A percentile compares a stretch with the other conserved stretches of the same genome.
Evolutionary conservation across 1,140 invertebrate genomes (phyloP).

Genomic region (Pygmarrhopalites habei): DNA sequence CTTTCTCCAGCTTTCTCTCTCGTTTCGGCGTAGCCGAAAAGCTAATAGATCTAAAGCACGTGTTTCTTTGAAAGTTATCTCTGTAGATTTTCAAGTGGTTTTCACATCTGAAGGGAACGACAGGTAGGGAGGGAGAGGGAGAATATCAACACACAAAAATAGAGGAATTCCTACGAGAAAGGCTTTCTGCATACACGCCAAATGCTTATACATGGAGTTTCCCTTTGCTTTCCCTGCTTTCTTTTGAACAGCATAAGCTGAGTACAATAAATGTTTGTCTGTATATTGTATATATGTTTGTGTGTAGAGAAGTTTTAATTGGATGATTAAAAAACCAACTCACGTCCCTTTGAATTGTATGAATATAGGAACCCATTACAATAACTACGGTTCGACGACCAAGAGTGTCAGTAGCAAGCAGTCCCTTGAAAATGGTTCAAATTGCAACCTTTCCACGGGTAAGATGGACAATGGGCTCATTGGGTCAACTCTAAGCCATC

Average conservation of each 20-base stretch:
- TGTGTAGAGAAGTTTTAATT: neutral
- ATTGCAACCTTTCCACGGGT: neutral
- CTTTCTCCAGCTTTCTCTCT: no score
- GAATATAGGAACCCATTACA: conserved; percentile 25
- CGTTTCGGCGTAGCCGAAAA: neutral
- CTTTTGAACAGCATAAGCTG: no score
- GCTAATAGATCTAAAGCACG: neutral
- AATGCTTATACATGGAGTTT: no score
- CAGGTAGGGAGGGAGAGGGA: no score
- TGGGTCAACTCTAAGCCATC: conserved; percentile 1
- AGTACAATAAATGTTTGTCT: no score
- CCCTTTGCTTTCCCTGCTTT: no score
- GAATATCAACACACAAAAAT: no score
- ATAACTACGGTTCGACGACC: conserved; percentile 28
- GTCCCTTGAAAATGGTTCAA: neutral
- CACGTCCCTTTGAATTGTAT: conserved; percentile 7
- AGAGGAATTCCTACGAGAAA: no score
- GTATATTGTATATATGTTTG: neutral
- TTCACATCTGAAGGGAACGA: neutral
- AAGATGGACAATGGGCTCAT: conserved; percentile 1
- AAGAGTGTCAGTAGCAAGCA: neutral
- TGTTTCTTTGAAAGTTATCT: conserved; percentile 7
- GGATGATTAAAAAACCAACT: conserved; percentile 3
- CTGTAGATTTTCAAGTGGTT: neutral
- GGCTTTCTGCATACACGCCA: no score